Evolutionary conservation across 1,140 invertebrate genomes (phyloP), one percentile per base, ranked within the genome.

Genomic region (Drosophila bocqueti): DNA sequence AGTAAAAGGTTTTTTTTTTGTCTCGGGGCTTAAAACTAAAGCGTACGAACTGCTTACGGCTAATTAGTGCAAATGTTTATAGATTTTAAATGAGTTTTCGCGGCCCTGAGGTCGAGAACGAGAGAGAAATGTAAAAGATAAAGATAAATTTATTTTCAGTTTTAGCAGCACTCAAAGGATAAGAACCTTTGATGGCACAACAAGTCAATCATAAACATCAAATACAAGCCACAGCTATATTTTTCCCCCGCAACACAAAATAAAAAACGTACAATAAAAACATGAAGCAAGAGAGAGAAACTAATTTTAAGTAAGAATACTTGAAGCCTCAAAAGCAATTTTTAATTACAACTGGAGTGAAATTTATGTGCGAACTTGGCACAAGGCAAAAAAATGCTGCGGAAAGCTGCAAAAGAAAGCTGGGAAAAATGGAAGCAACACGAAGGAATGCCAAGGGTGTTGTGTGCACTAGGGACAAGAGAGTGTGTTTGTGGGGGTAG

Each of bases 311-410:
- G 65, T 77, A 71, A 68, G 84, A 86, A 87, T 83, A 63, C 62
- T 49, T 31, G 40, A 72, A 82, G 73, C 57, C 80, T 81, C 74
- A 85, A 89, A 84, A 90, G 84, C 85, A 89, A 84, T 84, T 89
- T 89, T 89, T 89, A 89, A 89, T 89, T 90, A 90, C 84, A 89
- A 90, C 74, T 81, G 73, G 78, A 58, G 85, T 69, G 81, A 89
- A 89, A 84, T 89, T 89, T 89, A 89, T 89, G 85, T 90, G 78
- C 74, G 67, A 89, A 74, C 84, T 83, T 76, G 71, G 61, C 43
- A 49, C 50, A 36, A 61, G 52, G 40, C 40, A n/a, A 43, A n/a
- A n/a, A 43, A 36, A 50, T n/a, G 18, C 52, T n/a, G 40, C 29
- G 34, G 46, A 29, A 54, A 63, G 55, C 64, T 42, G n/a, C 15